Conservation (phyloP, 2,797 vertebrate genomes). For the Sebastes matsubarae region DNA sequence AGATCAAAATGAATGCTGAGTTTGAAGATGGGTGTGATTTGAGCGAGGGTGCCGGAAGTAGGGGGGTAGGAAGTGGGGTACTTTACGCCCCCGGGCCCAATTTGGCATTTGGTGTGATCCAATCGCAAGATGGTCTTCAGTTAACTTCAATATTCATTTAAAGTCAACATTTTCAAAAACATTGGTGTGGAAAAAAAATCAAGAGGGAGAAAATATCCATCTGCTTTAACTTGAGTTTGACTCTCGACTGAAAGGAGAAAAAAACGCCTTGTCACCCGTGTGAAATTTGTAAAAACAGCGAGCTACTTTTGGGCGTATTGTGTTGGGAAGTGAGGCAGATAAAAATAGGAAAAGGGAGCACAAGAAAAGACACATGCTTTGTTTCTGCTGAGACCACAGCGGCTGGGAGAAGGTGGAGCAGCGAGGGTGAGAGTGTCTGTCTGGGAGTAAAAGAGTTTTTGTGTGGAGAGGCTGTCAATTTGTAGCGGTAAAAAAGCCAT, state of each 20-base stretch:
- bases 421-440: not conserved
- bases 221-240: not conserved
- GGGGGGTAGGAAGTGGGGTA: too few relatives aligned
- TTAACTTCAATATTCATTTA: not conserved
- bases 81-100: not conserved
- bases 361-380: slow-evolving; percentile 37
- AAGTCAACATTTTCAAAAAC: not conserved
- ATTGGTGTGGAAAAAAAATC: not conserved
- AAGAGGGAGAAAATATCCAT: not conserved
- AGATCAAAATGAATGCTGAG: too few relatives aligned
- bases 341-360: slow-evolving; percentile 58
- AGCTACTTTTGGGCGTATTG: slow-evolving; percentile 38
- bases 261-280: not conserved
- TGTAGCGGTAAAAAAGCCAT: slow-evolving; percentile 43
- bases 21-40: too few relatives aligned
- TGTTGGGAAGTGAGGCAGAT: slow-evolving; percentile 30
- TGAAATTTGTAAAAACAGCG: slow-evolving; percentile 13
- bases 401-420: slow-evolving; percentile 5
- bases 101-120: not conserved
- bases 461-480: slow-evolving; percentile 43
- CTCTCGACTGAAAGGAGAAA: not conserved
- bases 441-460: slow-evolving; percentile 22
- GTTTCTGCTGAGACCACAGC: slow-evolving; percentile 32
- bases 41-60: too few relatives aligned
- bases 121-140: not conserved